Base-by-base conservation (phyloP, 2,888 invertebrate species). In the Mesorhabditis spiculigera region DNA sequence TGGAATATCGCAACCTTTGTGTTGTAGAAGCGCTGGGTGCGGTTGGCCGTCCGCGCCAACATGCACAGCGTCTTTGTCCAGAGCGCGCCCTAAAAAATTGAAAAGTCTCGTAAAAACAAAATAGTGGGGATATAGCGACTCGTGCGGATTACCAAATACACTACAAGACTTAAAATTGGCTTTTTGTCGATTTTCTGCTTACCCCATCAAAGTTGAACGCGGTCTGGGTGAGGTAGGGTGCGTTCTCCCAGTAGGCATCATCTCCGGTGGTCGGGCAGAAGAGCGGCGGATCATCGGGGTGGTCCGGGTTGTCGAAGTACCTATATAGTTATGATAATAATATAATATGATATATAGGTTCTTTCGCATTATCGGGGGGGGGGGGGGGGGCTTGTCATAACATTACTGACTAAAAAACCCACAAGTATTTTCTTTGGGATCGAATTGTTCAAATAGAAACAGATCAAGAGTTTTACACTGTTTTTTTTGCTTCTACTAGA, bases 11-110 rank as follows among this genome's bases (percentile, higher is more conserved):
- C n/a, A n/a, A 50, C 58, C 58, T 78, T 78, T 4, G 68, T 63
- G 67, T 78, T 67, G 67, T 74, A 78, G 69, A 75, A 75, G 61
- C 72, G 63, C 74, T 84, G 85, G 61, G 74, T 67, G 65, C 81
- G 78, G 8, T 75, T 72, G 43, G 67, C 71, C 41, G 80, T 78
- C 41, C 71, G 69, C 5, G 72, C 83, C 61, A 77, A 43, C 81
- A 86, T 75, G 62, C 86, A 86, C 5, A 86, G 71, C 5, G 86
- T 86, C 67, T 83, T 84, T 6, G 79, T 71, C 4, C 79, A 74
- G 43, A 86, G 68, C 66, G 64, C 41, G 28, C 16, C 16, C 41
- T 16, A 10, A 16, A 16, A 13, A 28, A 2, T 10, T 63, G 8
- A 8, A 13, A 10, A 16, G 64, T 63, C 10, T 16, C 28, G 64